phyloP scores from a whole-genome alignment of 2,113 vertebrate genomes.

The Brachypodius melanocephalos region DNA sequence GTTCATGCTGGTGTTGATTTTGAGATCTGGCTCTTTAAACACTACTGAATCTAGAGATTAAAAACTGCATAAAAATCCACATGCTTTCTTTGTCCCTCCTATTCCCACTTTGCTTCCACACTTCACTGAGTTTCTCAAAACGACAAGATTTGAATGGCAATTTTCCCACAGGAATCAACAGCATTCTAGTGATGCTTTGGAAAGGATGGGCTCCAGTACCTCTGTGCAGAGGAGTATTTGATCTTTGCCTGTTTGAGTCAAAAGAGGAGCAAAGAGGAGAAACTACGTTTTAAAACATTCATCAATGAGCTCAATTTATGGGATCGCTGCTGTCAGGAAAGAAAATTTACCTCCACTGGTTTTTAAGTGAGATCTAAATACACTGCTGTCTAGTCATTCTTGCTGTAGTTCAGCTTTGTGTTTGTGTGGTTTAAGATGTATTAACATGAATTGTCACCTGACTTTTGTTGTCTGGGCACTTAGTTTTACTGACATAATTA shows the following conservation, averaged over 20 bases:
- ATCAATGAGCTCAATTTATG: background rate
- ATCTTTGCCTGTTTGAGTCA: background rate
- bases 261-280: background rate
- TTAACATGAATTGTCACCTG: background rate
- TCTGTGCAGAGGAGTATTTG: background rate
- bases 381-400: background rate
- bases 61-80: background rate
- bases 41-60: background rate
- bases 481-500: constrained; percentile 2
- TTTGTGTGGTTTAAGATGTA: background rate
- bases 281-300: background rate
- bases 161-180: background rate
- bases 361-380: constrained; percentile 1
- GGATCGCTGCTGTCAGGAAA: background rate
- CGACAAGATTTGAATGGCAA: background rate
- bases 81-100: background rate
- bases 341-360: background rate
- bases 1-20: background rate
- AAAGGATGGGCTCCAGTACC: background rate
- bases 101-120: background rate
- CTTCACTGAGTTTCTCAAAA: background rate
- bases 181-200: background rate
- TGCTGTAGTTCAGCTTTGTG: background rate
- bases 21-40: background rate
- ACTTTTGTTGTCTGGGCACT: background rate